Percentiles rank a stretch among this genome's conserved stretches.
Conservation (phyloP, 1,140 invertebrate species). For the Muscidifurax raptorellus region DNA sequence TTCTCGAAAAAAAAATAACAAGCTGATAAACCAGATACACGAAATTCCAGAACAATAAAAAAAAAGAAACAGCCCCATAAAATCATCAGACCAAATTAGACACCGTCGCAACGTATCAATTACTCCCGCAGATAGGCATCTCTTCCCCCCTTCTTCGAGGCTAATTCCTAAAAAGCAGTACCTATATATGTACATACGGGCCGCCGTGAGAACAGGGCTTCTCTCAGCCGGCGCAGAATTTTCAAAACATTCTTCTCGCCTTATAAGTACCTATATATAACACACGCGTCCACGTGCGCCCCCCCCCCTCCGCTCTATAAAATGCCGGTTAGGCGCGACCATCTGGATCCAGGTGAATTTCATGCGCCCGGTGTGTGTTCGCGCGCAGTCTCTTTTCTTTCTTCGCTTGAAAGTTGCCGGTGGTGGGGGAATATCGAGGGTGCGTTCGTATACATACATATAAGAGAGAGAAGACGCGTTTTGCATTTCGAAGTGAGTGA, state of each 20-base stretch:
- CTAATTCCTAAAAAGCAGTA: background rate
- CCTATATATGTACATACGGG: background rate
- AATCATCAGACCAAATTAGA: background rate
- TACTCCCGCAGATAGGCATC: background rate
- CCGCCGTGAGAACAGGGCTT: conserved; percentile 21
- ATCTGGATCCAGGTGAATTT: conserved; percentile 42
- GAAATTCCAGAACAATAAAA: background rate
- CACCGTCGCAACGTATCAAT: background rate
- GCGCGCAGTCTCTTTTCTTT: background rate
- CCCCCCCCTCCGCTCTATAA: background rate
- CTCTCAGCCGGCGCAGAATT: background rate
- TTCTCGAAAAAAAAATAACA: background rate
- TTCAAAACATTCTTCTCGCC: conserved; percentile 18
- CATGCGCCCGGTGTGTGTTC: background rate
- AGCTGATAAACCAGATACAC: background rate
- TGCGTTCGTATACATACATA: too few relatives aligned
- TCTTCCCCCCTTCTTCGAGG: background rate
- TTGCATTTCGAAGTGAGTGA: background rate
- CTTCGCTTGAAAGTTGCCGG: background rate
- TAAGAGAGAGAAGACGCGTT: background rate
- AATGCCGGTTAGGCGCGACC: background rate
- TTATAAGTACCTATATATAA: background rate
- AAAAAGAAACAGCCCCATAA: background rate
- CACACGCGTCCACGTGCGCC: background rate
- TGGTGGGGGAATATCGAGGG: background rate